These are phyloP conservation scores for Orchestes rusci DNA, from an alignment of 2,888 invertebrate species.

Conservation along the genomic window DNA sequence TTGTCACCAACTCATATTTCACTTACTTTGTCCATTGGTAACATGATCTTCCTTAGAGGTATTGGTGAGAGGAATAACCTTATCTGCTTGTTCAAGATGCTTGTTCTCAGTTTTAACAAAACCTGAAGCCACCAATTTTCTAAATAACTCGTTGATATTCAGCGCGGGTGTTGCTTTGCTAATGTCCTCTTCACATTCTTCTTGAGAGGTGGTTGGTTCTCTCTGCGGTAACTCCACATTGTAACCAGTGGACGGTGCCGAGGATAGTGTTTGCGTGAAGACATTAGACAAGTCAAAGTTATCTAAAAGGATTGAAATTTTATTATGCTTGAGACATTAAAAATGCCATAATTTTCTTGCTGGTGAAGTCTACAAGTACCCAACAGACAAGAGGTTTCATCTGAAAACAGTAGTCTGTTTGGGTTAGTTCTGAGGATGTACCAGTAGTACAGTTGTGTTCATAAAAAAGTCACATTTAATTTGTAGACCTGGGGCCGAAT, in stretches of 20 bases:
- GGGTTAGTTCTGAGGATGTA: no score
- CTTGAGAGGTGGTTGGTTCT: not conserved
- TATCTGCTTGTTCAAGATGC: no score
- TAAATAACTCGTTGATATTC: conserved; percentile 77
- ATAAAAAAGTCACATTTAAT: no score
- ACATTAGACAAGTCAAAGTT: conserved; percentile 57
- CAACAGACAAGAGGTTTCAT: no score
- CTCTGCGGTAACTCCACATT: conserved; percentile 43
- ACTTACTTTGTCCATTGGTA: conserved; percentile 11
- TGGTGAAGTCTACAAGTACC: no score
- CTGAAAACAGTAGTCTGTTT: no score
- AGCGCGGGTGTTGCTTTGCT: conserved; percentile 24
- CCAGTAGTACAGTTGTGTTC: no score
- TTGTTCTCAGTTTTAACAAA: conserved; percentile 50
- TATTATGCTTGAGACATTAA: not conserved
- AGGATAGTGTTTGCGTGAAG: conserved; percentile 46
- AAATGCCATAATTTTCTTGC: not conserved
- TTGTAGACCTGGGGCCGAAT: no score
- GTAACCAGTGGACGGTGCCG: conserved; percentile 46
- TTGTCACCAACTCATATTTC: no score
- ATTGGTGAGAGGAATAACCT: no score
- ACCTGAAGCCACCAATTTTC: conserved; percentile 80
- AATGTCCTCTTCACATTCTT: no score
- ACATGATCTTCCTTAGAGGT: no score
- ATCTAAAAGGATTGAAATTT: conserved; percentile 37